Evolutionary conservation across 1,140 invertebrate genomes (phyloP), one percentile per base, ranked within the genome.

Genomic region (Drosophila neocordata): DNA sequence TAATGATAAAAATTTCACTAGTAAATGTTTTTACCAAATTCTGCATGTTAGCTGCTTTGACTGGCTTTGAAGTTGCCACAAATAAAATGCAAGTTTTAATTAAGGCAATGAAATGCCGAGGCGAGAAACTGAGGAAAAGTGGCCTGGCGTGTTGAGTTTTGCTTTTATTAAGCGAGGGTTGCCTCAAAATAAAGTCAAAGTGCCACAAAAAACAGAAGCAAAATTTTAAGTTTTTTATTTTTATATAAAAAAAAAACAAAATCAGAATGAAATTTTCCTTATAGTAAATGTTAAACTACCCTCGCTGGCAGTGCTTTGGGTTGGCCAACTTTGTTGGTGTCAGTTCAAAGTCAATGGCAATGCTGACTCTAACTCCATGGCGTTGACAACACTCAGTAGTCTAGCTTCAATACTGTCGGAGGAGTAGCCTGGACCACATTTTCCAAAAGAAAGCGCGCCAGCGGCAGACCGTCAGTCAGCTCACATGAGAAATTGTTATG

Each of bases 101-200:
- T 88, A 88, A 88, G 79, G 83, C 83, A 77, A 89, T 79, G 76
- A 88, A 88, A 83, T 71, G 61, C 67, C 69, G 8, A 69, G 83
- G 75, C 76, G 76, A 88, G 83, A 88, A 88, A 88, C 66, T 79
- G 75, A 69, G 84, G 79, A 88, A 88, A 88, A 88, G 84, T 88
- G 84, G 84, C 68, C 69, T 68, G 69, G 68, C 83, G 56, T 83
- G 83, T 83, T 88, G 35, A 57, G 35, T 53, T 65, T 82, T 69
- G 70, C 62, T 69, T 88, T 72, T 74, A 44, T 69, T 62, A 6
- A 52, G 41, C 83, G 79, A 83, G 79, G 83, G 79, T 59, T 48
- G 63, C 20, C 15, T 1, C 31, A 58, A 11, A 11, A 11, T 7
- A 69, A n/a, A 7, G 9, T 0, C 13, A 31, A 18, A 27, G 22